These are phyloP conservation scores for Cardiocondyla obscurior DNA, from an alignment of 1,140 invertebrate species.

Conservation along the genomic window DNA sequence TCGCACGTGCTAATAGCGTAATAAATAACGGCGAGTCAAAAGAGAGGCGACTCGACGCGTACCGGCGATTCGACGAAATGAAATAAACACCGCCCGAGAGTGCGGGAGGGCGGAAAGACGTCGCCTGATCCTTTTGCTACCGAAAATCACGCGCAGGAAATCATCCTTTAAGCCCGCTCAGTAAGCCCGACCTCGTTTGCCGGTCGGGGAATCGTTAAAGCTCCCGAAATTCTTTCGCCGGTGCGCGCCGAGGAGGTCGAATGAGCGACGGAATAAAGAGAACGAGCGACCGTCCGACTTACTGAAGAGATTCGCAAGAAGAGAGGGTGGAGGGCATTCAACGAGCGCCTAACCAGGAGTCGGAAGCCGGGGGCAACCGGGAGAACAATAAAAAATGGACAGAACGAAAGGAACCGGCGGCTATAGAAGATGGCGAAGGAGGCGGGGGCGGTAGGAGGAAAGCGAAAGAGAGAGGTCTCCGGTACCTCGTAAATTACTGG, in stretches of 20 bases:
- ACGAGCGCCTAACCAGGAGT: slow-evolving; percentile 53
- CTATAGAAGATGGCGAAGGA: not conserved
- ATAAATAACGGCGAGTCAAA: not conserved
- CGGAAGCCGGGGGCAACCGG: slow-evolving; percentile 60
- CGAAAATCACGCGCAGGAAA: slow-evolving; percentile 50
- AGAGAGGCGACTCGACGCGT: not conserved
- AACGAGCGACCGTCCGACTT: slow-evolving; percentile 55
- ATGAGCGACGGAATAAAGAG: slow-evolving; percentile 60
- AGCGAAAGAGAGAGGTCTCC: slow-evolving; percentile 12
- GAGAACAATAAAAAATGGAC: slow-evolving; percentile 66
- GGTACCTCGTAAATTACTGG: slow-evolving; percentile 62
- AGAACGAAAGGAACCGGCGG: slow-evolving; percentile 28
- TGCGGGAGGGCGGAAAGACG: not conserved
- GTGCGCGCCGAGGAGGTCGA: slow-evolving; percentile 44
- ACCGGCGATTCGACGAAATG: not conserved
- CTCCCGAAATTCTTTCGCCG: slow-evolving; percentile 60
- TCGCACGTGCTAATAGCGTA: not conserved
- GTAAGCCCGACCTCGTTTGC: slow-evolving; percentile 42
- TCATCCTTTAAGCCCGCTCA: slow-evolving; percentile 36
- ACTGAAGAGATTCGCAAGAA: slow-evolving; percentile 49
- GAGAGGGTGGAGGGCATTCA: slow-evolving; percentile 39
- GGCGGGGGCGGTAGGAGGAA: not conserved
- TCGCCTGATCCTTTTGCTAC: slow-evolving; percentile 32
- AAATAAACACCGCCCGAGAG: not conserved
- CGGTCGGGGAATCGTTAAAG: slow-evolving; percentile 65